Evolutionary conservation across 2,797 vertebrate species (phyloP), one percentile per base, ranked within the genome.

Genomic region (Artibeus jamaicensis): DNA sequence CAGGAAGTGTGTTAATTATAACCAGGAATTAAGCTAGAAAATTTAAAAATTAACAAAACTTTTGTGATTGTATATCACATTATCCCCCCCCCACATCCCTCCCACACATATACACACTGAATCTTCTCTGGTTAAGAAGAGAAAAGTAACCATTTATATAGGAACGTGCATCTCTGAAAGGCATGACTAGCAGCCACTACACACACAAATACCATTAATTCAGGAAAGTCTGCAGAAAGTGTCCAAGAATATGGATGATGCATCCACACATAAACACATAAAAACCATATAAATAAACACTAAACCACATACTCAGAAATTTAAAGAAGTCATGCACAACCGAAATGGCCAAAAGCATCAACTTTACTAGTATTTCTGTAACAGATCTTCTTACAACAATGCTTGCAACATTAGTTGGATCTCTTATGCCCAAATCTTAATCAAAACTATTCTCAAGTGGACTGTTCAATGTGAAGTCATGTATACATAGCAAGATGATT

Each of bases 21-120:
- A 44, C 15, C 62, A 88, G 87, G 34, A 34, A 76, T 79, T 94
- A 96, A 91, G 92, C 9, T 11, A 91, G 37, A 87, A 62, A 87
- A 39, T 65, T 32, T 55, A 12, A 65, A 95, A 88, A 22, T 37
- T 62, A 92, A 32, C 22, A 92, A 77, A 91, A 86, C 55, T 57
- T 57, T 26, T 26, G 55, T 57, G 37, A 37, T n/a, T 34, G 86
- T 65, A 24, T 39, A 68, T 71, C 15, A 24, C 2, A 3, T 81
- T n/a, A 71, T n/a, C 3, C 7, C 9, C 7, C 9, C 0, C 26
- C 12, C 44, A 12, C 46, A n/a, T 42, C 42, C 42, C 42, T 9
- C 7, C 44, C 34, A 39, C 34, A 6, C 50, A 12, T n/a, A n/a
- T n/a, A n/a, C 42, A 42, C 71, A 48, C 3, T 87, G 67, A 53